Evolutionary conservation across 2,888 invertebrate genomes (phyloP), one percentile per base, ranked within the genome.

Genomic region (Syrista parreyssii): DNA sequence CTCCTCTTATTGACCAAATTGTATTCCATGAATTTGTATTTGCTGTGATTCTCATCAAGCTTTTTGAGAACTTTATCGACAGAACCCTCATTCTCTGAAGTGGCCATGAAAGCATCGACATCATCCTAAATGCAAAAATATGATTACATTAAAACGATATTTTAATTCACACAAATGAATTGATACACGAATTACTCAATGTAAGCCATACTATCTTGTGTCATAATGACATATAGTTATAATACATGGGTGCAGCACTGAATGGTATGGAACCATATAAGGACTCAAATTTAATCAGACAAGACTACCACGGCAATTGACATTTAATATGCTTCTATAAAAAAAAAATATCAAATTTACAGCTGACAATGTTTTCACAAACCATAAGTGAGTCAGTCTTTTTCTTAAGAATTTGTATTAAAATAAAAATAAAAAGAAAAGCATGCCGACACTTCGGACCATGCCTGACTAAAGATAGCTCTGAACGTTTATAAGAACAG

Each of bases 1-100:
- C 96, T 95, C 84, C 97, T 95, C 86, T 98, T 97, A 23, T 97
- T 96, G 76, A 95, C 94, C 83, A 99, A 93, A 91, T 98, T 98
- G 86, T 95, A 95, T 92, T 99, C 99, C 97, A 99, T 98, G 90
- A 98, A 97, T 92, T 98, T 98, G 91, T 99, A 99, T 93, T 99
- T 98, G 80, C 96, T 96, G 92, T 98, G 98, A 89, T 96, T 96
- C 89, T 98, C 98, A 90, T 99, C 98, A 79, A 99, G 92, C 87
- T 94, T 94, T 87, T 95, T 95, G 76, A 99, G 92, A 30, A 98
- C 98, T 90, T 95, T 95, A 86, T 98, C 98, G 3, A 96, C 97
- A 81, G 96, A 95, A 75, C 95, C 95, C 82, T 94, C 94, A 89
- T 98, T 97, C 88, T 97, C 98, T 30, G 96, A 93, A 86, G 94